Evolutionary conservation across 2,888 invertebrate genomes (phyloP), one percentile per base, ranked within the genome.

Genomic region (Geotrupes spiniger): DNA sequence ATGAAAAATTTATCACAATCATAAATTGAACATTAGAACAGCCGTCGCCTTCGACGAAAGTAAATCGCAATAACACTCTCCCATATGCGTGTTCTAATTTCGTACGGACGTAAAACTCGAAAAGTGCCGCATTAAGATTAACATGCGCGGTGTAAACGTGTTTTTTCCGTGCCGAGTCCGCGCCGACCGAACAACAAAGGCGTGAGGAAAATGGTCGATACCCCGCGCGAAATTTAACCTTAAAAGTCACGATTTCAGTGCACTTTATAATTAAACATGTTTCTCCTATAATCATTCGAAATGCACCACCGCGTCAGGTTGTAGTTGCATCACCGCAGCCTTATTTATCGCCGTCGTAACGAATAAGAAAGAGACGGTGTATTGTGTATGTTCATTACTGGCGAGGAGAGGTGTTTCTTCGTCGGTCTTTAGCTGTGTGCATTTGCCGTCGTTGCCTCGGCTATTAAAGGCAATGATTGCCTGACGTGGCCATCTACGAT

Each of bases 191-290:
- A 21, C 21, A 21, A 21, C 21, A 6, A 33, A 33, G 33, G 11
- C 33, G 33, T 33, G 33, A 33, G 8, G 33, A 12, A 33, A 33
- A 14, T 9, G 33, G 14, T 14, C 12, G 33, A 33, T 33, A 12
- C 43, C 41, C 50, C 57, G 56, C 59, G 56, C 59, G 56, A 61
- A 68, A 69, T 65, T 67, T 66, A 67, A 69, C 65, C 66, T 64
- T 61, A 56, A 66, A 61, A 65, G 69, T 72, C 71, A 70, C 72
- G 72, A 69, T 69, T 69, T 61, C 59, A 57, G 65, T 66, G 69
- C 69, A 65, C 66, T 69, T 69, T 68, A 66, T 70, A 71, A 71
- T 71, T 70, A 71, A 69, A 66, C 67, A 63, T 65, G 64, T 64
- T 61, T 52, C 56, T 56, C 60, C 59, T 58, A 52, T 56, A 58